Conservation (phyloP, 2,888 invertebrate genomes). For the Zonitis immaculata region DNA sequence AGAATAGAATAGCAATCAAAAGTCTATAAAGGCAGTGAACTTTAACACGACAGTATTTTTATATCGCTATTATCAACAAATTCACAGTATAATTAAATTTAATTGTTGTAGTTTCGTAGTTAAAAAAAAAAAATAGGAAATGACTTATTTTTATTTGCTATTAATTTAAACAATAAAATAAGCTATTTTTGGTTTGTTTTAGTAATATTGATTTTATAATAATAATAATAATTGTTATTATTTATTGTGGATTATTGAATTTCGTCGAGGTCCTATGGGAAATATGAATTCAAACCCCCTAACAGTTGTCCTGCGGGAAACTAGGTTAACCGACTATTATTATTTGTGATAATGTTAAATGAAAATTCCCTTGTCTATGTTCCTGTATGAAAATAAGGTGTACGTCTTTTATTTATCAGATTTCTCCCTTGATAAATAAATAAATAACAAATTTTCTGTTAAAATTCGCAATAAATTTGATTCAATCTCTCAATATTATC, state of each 20-base stretch:
- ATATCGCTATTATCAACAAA: neutral
- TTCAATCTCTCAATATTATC: too few relatives aligned
- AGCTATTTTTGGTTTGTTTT: too few relatives aligned
- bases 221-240: conserved; percentile 3
- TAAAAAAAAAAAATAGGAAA: neutral
- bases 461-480: neutral
- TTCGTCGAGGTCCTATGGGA: conserved; percentile 10
- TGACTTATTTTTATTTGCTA: neutral
- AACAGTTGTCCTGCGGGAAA: conserved; percentile 3
- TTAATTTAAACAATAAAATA: too few relatives aligned
- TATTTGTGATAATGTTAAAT: neutral
- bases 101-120: neutral
- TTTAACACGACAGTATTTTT: neutral
- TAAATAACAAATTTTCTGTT: too few relatives aligned
- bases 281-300: conserved; percentile 11
- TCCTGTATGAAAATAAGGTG: neutral
- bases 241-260: conserved; percentile 1
- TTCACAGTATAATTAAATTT: neutral
- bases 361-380: neutral
- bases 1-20: too few relatives aligned
- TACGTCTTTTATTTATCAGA: neutral
- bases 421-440: too few relatives aligned
- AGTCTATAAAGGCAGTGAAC: too few relatives aligned
- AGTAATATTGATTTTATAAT: neutral
- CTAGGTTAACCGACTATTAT: conserved; percentile 7